Evolutionary conservation across 2,797 vertebrate genomes (phyloP), one percentile per base, ranked within the genome.

Genomic region (Malurus leucopterus): DNA sequence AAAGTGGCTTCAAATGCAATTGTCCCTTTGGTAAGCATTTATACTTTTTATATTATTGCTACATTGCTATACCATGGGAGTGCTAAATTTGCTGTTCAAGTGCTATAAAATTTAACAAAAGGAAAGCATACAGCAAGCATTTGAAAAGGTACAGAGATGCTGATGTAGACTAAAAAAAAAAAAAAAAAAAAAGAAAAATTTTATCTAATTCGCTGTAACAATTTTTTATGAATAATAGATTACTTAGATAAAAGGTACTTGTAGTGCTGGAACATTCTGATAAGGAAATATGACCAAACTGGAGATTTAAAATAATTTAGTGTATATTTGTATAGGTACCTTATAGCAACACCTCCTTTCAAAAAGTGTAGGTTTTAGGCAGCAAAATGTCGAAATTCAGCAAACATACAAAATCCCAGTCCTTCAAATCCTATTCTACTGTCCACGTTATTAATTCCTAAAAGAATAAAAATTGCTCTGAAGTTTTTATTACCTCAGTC

Each of bases 1-100:
- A 93, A 91, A 97, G 96, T 95, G 96, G 96, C 91, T 98, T 97
- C 93, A 97, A 95, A 94, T 98, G 98, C 96, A 93, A 95, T 80
- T 98, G 98, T 89, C 96, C 93, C 64, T 53, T 93, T 74, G 98
- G 98, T 98, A 96, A 98, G 97, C 69, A 88, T 51, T 76, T 75
- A 53, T 17, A 23, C 4, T 24, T 80, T 84, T 72, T 36, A n/a
- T 68, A 13, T 14, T 43, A 13, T n/a, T 86, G 6, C 12, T 75
- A 23, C n/a, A 1, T 78, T 73, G 50, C 2, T 15, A 20, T 24
- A 61, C 3, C 27, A 17, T 30, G 34, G 5, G 13, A 70, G 30
- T 63, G 61, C 20, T 44, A 21, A 8, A 19, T n/a, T 65, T 78
- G 11, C 41, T 59, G 24, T 4, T 59, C 3, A 4, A 18, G 5